Percentiles rank a stretch among this genome's conserved stretches.
These are phyloP conservation scores for Meliscaeva auricollis DNA, from an alignment of 2,888 invertebrate genomes.

Conservation along the genomic window DNA sequence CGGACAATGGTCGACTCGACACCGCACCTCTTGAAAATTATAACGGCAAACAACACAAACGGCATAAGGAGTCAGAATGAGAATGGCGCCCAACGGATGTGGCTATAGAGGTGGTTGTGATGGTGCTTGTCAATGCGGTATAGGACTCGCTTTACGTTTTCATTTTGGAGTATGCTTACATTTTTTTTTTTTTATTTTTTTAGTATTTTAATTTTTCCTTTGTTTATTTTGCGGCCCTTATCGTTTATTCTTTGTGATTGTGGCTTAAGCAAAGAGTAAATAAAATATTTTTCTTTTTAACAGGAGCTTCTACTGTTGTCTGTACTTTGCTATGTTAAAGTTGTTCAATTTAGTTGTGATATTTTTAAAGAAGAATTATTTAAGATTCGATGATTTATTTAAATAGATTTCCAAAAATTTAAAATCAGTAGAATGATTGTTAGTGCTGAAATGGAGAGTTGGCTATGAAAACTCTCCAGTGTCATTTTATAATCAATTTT, in stretches of 20 bases:
- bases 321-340: constrained; percentile 38
- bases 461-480: too few species aligned
- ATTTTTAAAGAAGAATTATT: background rate
- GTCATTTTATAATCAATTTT: too few species aligned
- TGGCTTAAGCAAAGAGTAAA: constrained; percentile 55
- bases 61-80: constrained; percentile 55
- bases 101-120: constrained; percentile 22
- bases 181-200: constrained; percentile 36
- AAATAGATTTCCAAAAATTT: too few species aligned
- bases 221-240: constrained; percentile 50
- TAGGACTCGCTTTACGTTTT: constrained; percentile 3
- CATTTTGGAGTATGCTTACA: constrained; percentile 57
- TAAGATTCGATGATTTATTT: too few species aligned
- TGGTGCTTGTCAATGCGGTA: constrained; percentile 54
- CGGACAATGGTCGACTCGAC: constrained; percentile 50
- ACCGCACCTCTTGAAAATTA: constrained; percentile 63
- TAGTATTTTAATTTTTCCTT: constrained; percentile 31
- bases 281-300: constrained; percentile 17
- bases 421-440: too few species aligned
- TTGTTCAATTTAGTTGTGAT: background rate
- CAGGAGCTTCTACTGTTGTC: constrained; percentile 34
- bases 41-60: constrained; percentile 68
- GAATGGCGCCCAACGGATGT: constrained; percentile 46
- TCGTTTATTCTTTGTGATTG: constrained; percentile 65
- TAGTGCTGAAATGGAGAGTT: too few species aligned